Conservation (phyloP, 2,888 invertebrate genomes). For the Sesia bembeciformis region DNA sequence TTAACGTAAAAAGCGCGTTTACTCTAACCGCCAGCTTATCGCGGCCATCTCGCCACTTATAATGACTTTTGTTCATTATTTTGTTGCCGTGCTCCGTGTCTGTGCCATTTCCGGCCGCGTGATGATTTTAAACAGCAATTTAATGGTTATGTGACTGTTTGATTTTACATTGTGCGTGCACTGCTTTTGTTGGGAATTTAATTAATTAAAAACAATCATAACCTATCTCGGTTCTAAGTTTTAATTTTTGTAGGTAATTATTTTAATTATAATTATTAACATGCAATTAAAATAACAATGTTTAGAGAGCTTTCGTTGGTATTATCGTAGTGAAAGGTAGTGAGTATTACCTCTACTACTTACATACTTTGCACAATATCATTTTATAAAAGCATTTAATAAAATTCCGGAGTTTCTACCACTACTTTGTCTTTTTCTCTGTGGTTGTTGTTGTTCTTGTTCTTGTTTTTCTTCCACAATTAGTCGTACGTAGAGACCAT, state of each 20-base stretch:
- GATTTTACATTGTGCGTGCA: constrained; percentile 26
- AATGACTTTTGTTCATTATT: constrained; percentile 71
- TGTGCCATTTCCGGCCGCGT: constrained; percentile 50
- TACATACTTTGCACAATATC: too few species aligned
- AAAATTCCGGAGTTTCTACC: too few species aligned
- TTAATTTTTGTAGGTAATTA: neutral
- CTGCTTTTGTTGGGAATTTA: constrained; percentile 28
- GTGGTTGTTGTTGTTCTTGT: too few species aligned
- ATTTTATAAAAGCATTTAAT: too few species aligned
- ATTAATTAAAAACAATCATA: constrained; percentile 29
- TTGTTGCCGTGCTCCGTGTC: constrained; percentile 52
- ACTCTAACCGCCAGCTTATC: constrained; percentile 63
- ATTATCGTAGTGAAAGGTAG: too few species aligned
- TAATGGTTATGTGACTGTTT: constrained; percentile 52
- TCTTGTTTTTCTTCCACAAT: too few species aligned
- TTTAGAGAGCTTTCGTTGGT: too few species aligned
- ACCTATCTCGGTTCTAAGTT: neutral
- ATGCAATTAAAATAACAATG: too few species aligned
- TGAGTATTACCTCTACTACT: too few species aligned
- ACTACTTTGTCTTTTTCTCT: too few species aligned
- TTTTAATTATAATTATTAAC: neutral
- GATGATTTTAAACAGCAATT: constrained; percentile 52
- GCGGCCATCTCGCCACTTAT: constrained; percentile 56
- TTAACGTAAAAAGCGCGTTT: constrained; percentile 72
- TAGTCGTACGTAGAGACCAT: too few species aligned